A percentile compares a stretch with the other conserved stretches of the same genome.
Conservation (phyloP, 2,797 vertebrate species). For the Erpetoichthys calabaricus region DNA sequence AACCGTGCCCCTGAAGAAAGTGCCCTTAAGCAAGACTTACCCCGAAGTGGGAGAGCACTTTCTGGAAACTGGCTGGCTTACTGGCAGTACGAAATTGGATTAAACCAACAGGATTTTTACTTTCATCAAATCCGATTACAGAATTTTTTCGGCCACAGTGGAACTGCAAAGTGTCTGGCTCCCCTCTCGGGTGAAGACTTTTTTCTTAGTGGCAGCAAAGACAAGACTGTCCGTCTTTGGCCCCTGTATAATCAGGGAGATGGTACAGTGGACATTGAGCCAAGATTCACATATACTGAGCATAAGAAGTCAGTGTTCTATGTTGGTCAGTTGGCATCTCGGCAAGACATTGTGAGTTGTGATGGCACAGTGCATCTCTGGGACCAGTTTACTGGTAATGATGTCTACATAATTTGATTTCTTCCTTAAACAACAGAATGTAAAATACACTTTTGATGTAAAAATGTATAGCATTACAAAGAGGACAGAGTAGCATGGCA, state of each 20-base stretch:
- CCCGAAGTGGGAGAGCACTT: conserved; percentile 67
- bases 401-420: background rate
- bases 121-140: conserved; percentile 96
- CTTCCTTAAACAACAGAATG: background rate
- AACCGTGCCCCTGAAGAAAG: conserved; percentile 54
- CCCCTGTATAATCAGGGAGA: conserved; percentile 87
- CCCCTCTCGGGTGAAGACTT: conserved; percentile 80
- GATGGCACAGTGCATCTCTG: conserved; percentile 86
- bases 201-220: conserved; percentile 92
- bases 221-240: conserved; percentile 88
- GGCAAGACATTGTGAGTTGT: conserved; percentile 91
- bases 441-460: background rate
- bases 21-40: conserved; percentile 78
- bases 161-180: conserved; percentile 76
- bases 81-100: conserved; percentile 95
- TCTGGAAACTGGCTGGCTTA: conserved; percentile 97
- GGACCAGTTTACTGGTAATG: conserved; percentile 86
- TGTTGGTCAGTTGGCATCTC: conserved; percentile 76
- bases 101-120: conserved; percentile 91
- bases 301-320: conserved; percentile 88
- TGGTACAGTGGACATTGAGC: conserved; percentile 69
- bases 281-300: conserved; percentile 66
- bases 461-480: no score
- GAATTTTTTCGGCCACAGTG: conserved; percentile 78
- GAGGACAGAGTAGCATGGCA: no score